Conservation (phyloP, 2,888 invertebrate species). For the Nemotelus pantherinus region DNA sequence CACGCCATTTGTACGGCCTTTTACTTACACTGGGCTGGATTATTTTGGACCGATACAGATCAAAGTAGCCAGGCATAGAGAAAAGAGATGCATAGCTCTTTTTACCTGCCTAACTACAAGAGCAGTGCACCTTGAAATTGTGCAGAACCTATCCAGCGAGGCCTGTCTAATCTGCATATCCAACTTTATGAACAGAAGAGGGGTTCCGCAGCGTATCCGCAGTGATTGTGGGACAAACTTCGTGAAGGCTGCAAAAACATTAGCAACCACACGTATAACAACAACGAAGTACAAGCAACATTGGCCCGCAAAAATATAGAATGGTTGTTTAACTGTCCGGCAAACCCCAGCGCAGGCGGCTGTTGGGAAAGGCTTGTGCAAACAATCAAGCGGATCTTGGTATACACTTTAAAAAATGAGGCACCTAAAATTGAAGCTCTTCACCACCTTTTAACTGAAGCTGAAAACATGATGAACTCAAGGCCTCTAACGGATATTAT, state of each 20-base stretch:
- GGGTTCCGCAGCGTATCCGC: constrained; percentile 48
- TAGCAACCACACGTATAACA: too few species aligned
- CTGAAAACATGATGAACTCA: too few species aligned
- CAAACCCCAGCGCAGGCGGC: too few species aligned
- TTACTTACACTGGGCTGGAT: constrained; percentile 49
- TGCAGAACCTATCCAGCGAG: background rate
- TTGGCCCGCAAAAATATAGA: constrained; percentile 14
- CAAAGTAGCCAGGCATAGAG: constrained; percentile 38
- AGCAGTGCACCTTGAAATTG: constrained; percentile 27
- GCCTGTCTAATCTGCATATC: background rate
- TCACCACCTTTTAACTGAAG: too few species aligned
- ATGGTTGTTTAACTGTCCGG: background rate
- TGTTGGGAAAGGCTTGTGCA: too few species aligned
- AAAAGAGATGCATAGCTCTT: constrained; percentile 48
- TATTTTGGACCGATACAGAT: constrained; percentile 52
- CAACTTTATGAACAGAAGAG: constrained; percentile 39
- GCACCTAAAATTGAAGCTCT: too few species aligned
- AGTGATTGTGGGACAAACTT: constrained; percentile 51
- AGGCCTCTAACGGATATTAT: too few species aligned
- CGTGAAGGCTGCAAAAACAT: constrained; percentile 47
- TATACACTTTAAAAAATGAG: too few species aligned
- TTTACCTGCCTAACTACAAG: constrained; percentile 48
- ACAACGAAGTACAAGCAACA: constrained; percentile 14
- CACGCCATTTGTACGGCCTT: background rate
- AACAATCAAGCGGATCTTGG: too few species aligned